Percentiles rank a stretch among this genome's conserved stretches.
Evolutionary conservation across 2,113 vertebrate genomes (phyloP).

Genomic region (Rhagologus leucostigma): DNA sequence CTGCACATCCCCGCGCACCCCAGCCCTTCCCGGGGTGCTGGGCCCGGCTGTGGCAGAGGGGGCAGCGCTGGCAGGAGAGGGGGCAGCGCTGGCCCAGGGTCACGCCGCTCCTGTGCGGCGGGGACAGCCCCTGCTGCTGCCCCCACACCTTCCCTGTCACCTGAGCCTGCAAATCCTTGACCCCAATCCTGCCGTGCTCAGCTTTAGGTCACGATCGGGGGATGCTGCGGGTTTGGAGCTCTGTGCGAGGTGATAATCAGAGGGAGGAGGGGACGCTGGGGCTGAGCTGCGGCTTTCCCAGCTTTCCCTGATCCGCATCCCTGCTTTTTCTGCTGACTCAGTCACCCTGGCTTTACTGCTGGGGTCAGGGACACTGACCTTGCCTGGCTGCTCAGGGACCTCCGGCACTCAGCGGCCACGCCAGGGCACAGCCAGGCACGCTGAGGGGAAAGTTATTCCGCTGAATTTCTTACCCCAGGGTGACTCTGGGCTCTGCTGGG

Average conservation of each 20-base stretch:
- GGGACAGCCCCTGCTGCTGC: background rate
- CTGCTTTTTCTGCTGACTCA: slow-evolving; percentile 78
- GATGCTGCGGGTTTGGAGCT: background rate
- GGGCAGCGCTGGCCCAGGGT: background rate
- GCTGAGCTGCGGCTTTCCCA: slow-evolving; percentile 15
- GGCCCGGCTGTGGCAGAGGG: no score
- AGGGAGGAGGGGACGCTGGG: background rate
- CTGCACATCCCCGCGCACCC: background rate
- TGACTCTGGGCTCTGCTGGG: background rate
- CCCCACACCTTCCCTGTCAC: background rate
- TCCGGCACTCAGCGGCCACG: slow-evolving; percentile 13
- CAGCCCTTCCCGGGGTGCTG: no score
- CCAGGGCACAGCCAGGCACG: background rate
- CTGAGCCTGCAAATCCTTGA: slow-evolving; percentile 24
- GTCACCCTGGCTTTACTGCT: slow-evolving; percentile 72
- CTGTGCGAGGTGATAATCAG: background rate
- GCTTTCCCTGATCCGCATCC: slow-evolving; percentile 26
- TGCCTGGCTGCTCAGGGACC: slow-evolving; percentile 64
- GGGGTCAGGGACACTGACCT: slow-evolving; percentile 72
- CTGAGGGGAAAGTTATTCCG: background rate
- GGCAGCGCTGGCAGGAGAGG: no score
- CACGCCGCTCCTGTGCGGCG: background rate
- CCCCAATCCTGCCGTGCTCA: slow-evolving; percentile 44
- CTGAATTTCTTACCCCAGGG: background rate
- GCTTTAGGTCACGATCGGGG: background rate